Evolutionary conservation across 2,113 vertebrate genomes (phyloP).

Genomic region (Aviceda subcristata): DNA sequence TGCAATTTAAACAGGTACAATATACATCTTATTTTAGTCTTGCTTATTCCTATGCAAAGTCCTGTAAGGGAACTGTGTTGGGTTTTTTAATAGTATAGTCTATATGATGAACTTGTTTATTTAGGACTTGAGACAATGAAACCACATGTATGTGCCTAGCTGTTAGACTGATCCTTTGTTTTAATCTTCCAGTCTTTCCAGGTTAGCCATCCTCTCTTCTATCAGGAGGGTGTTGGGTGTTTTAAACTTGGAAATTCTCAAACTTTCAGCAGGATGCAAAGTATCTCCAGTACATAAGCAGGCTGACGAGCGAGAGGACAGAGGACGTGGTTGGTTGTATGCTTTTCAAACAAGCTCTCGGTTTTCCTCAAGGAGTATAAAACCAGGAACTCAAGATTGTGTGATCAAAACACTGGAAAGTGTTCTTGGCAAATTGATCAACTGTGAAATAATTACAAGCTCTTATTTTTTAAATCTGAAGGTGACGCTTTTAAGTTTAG

Average conservation of each 20-base stretch:
- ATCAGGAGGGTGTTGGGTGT: not conserved
- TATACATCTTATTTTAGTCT: not conserved
- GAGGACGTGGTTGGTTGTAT: not conserved
- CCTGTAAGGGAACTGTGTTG: not conserved
- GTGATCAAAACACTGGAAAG: not conserved
- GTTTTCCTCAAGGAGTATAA: not conserved
- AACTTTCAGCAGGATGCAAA: not conserved
- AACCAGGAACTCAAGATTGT: not conserved
- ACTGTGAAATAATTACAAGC: not conserved
- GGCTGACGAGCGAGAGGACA: accelerated
- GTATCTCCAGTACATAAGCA: not conserved
- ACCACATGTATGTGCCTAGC: not conserved
- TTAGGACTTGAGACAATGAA: not conserved
- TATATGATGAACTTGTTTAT: not conserved
- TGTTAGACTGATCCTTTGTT: not conserved
- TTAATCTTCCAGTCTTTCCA: not conserved
- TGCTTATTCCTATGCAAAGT: not conserved
- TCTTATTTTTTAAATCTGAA: not conserved
- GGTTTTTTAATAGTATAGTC: not conserved
- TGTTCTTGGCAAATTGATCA: not conserved
- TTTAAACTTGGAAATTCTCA: not conserved
- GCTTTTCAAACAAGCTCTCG: not conserved
- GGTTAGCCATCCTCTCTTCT: not conserved
- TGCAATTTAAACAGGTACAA: not conserved
- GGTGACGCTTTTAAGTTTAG: not conserved